These are phyloP conservation scores for Acipenser ruthenus DNA, from an alignment of 2,797 vertebrate genomes.

Conservation along the genomic window DNA sequence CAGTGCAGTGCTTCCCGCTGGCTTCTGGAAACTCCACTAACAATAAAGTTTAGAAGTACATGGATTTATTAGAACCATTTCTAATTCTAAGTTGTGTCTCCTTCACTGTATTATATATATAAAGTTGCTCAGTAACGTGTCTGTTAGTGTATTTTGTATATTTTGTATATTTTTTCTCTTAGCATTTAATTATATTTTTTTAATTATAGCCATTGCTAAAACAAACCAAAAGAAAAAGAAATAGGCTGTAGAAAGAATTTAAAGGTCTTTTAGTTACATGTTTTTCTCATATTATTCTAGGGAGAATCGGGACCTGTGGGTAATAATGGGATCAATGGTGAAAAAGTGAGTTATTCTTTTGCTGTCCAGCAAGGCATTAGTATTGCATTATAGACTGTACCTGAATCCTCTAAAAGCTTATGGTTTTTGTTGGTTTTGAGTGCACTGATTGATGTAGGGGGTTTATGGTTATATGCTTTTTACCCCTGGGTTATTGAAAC, in stretches of 20 bases:
- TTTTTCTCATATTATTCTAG: conserved; percentile 37
- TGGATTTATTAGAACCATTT: background rate
- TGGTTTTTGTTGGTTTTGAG: conserved; percentile 9
- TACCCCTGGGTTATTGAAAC: background rate
- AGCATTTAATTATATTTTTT: too few species aligned
- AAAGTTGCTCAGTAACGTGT: too few species aligned
- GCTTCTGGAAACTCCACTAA: conserved; percentile 30
- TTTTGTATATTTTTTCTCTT: too few species aligned
- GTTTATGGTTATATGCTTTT: conserved; percentile 2
- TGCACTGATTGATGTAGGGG: background rate
- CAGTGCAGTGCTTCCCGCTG: conserved; percentile 15
- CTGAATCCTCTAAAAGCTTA: background rate
- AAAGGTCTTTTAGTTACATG: background rate
- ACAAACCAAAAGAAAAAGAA: too few species aligned
- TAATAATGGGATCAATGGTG: conserved; percentile 49
- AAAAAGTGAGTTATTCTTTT: conserved; percentile 47
- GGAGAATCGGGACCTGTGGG: conserved; percentile 53
- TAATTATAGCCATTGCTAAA: too few species aligned
- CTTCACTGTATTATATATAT: too few species aligned
- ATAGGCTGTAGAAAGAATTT: too few species aligned
- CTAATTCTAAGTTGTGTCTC: too few species aligned
- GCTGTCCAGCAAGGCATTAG: background rate
- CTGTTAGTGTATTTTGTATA: too few species aligned
- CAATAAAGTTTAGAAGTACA: conserved; percentile 29
- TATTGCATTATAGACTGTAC: conserved; percentile 6